Evolutionary conservation across 2,113 vertebrate species (phyloP).

Genomic region (Probosciger aterrimus): DNA sequence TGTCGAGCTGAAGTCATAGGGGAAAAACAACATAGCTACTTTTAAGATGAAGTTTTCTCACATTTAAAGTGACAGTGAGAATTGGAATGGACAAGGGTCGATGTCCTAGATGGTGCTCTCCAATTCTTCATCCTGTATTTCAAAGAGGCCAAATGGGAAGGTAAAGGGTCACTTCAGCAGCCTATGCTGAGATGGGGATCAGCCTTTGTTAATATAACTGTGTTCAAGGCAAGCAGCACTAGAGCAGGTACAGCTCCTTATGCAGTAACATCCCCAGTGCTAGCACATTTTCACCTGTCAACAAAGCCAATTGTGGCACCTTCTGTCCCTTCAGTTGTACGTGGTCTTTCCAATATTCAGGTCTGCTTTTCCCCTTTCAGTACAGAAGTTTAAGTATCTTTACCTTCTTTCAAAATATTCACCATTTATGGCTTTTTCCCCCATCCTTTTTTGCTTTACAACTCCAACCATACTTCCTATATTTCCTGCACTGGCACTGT

Average conservation of each 20-base stretch:
- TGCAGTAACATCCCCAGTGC: background rate
- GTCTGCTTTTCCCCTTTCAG: background rate
- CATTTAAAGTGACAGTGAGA: background rate
- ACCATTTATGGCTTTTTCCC: background rate
- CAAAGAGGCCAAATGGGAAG: background rate
- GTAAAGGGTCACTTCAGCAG: background rate
- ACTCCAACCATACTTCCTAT: background rate
- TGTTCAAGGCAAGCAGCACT: background rate
- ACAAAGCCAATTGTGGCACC: no score
- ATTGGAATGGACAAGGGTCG: accelerated
- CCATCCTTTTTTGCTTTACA: background rate
- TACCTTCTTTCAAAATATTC: background rate
- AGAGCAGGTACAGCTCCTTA: background rate
- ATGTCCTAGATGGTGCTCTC: background rate
- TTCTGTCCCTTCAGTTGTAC: background rate
- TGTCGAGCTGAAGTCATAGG: background rate
- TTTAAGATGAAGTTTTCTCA: background rate
- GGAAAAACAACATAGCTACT: background rate
- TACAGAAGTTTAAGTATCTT: background rate
- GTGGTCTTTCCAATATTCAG: background rate
- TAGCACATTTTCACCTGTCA: background rate
- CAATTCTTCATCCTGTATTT: background rate
- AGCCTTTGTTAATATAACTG: background rate
- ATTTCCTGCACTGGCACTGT: background rate
- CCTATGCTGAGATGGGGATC: background rate